Evolutionary conservation across 2,888 invertebrate species (phyloP).

Genomic region (Thereva nobilitata): DNA sequence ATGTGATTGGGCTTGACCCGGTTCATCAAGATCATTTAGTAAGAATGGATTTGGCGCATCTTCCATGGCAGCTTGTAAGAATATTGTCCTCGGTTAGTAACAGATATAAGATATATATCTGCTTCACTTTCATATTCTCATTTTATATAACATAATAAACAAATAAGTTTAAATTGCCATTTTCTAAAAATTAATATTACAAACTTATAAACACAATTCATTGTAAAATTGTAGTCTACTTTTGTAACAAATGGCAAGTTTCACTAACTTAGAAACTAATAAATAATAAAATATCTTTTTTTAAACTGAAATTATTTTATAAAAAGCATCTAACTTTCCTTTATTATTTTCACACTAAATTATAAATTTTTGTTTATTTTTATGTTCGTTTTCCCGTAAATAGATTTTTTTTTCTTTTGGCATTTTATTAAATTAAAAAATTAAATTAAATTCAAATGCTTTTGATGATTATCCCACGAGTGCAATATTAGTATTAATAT

Average conservation of each 20-base stretch:
- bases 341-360: conserved; percentile 1
- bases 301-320: conserved; percentile 2
- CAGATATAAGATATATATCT: conserved; percentile 7
- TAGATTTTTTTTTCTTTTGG: not conserved
- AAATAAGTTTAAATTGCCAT: too few relatives aligned
- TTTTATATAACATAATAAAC: too few relatives aligned
- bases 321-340: conserved; percentile 20
- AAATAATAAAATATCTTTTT: conserved; percentile 3
- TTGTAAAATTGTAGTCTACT: too few relatives aligned
- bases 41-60: conserved; percentile 57
- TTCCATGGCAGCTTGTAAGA: conserved; percentile 44
- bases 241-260: too few relatives aligned
- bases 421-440: conserved; percentile 7
- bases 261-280: not conserved
- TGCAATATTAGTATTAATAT: conserved; percentile 15
- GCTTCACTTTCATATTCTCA: too few relatives aligned
- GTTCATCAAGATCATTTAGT: conserved; percentile 46
- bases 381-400: too few relatives aligned
- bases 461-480: conserved; percentile 44
- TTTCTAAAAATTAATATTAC: too few relatives aligned
- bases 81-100: conserved; percentile 25
- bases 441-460: conserved; percentile 38
- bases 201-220: too few relatives aligned
- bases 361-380: too few relatives aligned
- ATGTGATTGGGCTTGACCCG: conserved; percentile 40